These are phyloP conservation scores for Oreochromis mossambicus DNA, from an alignment of 2,797 vertebrate genomes.

Conservation along the genomic window DNA sequence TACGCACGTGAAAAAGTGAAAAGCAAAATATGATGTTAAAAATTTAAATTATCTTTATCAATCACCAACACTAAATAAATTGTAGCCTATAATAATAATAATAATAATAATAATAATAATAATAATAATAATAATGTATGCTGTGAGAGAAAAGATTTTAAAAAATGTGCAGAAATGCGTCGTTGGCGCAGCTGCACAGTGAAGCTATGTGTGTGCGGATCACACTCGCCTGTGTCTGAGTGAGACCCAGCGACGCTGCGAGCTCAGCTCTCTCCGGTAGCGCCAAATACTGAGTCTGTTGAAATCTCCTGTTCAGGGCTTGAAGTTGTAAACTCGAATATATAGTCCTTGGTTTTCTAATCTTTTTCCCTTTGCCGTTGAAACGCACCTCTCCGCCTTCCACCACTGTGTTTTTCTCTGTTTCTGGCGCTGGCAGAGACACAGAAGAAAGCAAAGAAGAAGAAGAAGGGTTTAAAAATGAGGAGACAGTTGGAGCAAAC, in stretches of 20 bases:
- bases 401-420: conserved; percentile 97
- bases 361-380: conserved; percentile 98
- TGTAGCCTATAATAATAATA: neutral
- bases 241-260: conserved; percentile 94
- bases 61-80: neutral
- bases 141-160: neutral
- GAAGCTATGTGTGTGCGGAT: neutral
- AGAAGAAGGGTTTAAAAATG: neutral
- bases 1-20: neutral
- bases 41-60: neutral
- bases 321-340: conserved; percentile 98
- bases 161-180: neutral
- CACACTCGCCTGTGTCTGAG: conserved; percentile 93
- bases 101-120: neutral
- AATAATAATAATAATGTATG: neutral
- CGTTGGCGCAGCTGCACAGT: neutral
- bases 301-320: conserved; percentile 94
- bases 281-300: conserved; percentile 96
- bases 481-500: conserved; percentile 65
- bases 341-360: conserved; percentile 96
- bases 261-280: conserved; percentile 97
- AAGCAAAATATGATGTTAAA: neutral
- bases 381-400: conserved; percentile 98
- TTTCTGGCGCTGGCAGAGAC: conserved; percentile 77
- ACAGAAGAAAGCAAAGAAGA: conserved; percentile 9